phyloP scores from a whole-genome alignment of 2,888 invertebrate genomes.

The Harpagoxenus sublaevis region DNA sequence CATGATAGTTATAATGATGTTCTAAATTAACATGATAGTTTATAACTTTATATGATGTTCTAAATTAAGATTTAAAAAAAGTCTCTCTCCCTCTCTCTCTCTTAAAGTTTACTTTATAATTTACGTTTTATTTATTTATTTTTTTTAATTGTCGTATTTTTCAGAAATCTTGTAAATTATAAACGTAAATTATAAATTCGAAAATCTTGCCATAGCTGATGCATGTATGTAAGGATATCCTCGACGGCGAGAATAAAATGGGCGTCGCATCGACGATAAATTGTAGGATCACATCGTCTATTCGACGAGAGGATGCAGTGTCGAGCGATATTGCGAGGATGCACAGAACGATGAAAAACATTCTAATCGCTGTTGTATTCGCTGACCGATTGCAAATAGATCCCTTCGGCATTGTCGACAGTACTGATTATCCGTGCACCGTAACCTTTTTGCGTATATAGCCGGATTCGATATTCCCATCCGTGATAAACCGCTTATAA shows the following conservation, averaged over 20 bases:
- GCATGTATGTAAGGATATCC: slow-evolving; percentile 74
- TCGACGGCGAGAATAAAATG: slow-evolving; percentile 68
- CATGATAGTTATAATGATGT: background rate
- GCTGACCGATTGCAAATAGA: background rate
- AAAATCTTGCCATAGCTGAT: slow-evolving; percentile 65
- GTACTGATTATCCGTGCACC: background rate
- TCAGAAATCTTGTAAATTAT: background rate
- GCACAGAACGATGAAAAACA: background rate
- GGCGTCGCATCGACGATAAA: slow-evolving; percentile 70
- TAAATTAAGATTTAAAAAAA: background rate
- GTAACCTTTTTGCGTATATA: background rate
- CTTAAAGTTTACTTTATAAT: background rate
- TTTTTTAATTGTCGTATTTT: background rate
- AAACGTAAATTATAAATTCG: background rate
- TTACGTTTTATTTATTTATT: background rate
- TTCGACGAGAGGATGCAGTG: background rate
- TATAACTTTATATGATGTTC: background rate
- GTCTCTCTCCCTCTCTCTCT: background rate
- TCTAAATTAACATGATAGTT: background rate
- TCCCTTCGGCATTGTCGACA: background rate
- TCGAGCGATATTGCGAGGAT: slow-evolving; percentile 1
- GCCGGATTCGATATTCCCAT: background rate
- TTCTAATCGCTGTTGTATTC: background rate
- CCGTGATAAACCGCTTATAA: background rate
- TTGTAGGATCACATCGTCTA: slow-evolving; percentile 63